phyloP scores from a whole-genome alignment of 2,797 vertebrate species.

The Miichthys miiuy region DNA sequence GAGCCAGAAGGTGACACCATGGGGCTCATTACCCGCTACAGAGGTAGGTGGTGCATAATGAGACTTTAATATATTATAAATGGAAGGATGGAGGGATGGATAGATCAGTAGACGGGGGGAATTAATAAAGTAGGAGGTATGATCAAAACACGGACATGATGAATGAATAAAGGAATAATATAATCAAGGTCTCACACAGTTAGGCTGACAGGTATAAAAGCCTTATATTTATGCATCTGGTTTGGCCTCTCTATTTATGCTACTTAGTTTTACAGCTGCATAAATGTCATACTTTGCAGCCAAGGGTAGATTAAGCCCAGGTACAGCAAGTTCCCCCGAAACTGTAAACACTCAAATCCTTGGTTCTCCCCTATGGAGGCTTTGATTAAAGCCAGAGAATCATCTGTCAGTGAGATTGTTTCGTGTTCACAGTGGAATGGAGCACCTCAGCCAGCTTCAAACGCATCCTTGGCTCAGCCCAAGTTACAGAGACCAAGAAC shows the following conservation, averaged over 20 bases:
- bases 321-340: slow-evolving; percentile 38
- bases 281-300: slow-evolving; percentile 48
- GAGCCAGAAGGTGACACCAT: slow-evolving; percentile 67
- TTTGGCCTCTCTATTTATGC: slow-evolving; percentile 15
- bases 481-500: slow-evolving; percentile 81
- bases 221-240: slow-evolving; percentile 7
- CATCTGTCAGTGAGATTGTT: slow-evolving; percentile 61
- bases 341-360: slow-evolving; percentile 59
- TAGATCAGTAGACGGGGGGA: neutral
- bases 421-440: slow-evolving; percentile 84
- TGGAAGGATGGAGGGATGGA: neutral
- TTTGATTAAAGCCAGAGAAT: slow-evolving; percentile 57
- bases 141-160: slow-evolving; percentile 22
- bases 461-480: slow-evolving; percentile 74
- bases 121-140: neutral
- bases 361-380: slow-evolving; percentile 14
- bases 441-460: slow-evolving; percentile 80
- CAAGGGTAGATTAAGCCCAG: slow-evolving; percentile 50
- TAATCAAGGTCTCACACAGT: slow-evolving; percentile 26
- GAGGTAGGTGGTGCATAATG: slow-evolving; percentile 67
- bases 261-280: slow-evolving; percentile 25
- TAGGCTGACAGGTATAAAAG: slow-evolving; percentile 5
- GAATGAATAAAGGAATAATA: slow-evolving; percentile 19
- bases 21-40: slow-evolving; percentile 83
- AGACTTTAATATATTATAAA: neutral